Evolutionary conservation across 2,797 vertebrate genomes (phyloP), one percentile per base, ranked within the genome.

Genomic region (Bryconaethiops microstoma): DNA sequence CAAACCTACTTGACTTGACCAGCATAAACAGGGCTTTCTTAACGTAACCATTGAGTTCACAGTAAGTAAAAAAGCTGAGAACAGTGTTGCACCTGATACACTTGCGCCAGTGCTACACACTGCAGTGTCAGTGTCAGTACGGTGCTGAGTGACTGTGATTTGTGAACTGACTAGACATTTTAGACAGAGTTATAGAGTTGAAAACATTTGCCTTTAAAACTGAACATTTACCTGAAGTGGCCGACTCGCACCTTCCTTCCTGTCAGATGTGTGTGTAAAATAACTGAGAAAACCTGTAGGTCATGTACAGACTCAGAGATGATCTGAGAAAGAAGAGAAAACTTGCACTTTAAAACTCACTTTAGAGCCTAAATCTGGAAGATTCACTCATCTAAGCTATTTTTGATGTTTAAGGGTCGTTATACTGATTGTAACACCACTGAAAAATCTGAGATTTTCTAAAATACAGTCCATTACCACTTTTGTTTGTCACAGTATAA

Each of bases 261-360:
- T 71, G 89, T 85, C 77, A 92, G 63, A 83, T 93, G 93, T 80
- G 93, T 94, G 89, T 94, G 93, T 75, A 93, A 16, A 4, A 87
- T 0, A 25, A 88, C 77, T 40, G 88, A 82, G 14, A 94, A 94
- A 52, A 93, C 86, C 1, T 92, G 84, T 23, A 94, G 76, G 9
- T 93, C 90, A 1, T 88, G 81, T 21, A 84, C 7, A 2, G 84
- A 70, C 42, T 82, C 52, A 16, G 85, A 0, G 63, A 87, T 35
- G 14, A 88, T 0, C 92, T 93, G 59, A 4, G 52, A 29, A 68
- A 59, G 7, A 2, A 29, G 1, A 62, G 8, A 16, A 1, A 75
- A 40, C 19, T 25, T 35, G 35, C 35, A 69, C 8, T 45, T 69
- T 45, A 21, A 13, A 5, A 13, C 19, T 12, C 39, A 42, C 8